Conservation (phyloP, 2,113 vertebrate genomes). For the Cheirogaleus medius region DNA sequence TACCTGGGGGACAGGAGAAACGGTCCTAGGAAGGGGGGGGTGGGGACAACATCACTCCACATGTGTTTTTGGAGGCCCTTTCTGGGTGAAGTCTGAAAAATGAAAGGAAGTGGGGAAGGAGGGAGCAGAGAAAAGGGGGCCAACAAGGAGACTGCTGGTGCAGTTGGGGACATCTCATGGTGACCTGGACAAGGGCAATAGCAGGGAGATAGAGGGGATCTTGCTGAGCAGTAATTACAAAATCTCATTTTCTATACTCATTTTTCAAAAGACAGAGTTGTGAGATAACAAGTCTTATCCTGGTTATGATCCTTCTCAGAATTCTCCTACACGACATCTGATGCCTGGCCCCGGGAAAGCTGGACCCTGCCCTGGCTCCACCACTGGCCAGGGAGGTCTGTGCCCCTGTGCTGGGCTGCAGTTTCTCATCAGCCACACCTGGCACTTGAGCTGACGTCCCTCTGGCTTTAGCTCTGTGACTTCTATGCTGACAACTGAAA, state of each 20-base stretch:
- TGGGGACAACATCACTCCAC: background rate
- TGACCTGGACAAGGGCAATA: fast-evolving
- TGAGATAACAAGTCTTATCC: background rate
- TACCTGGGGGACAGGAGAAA: no score
- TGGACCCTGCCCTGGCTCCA: fast-evolving
- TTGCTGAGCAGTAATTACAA: background rate
- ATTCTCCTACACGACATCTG: fast-evolving
- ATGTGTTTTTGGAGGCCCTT: background rate
- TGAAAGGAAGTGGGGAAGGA: background rate
- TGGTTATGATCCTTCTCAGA: background rate
- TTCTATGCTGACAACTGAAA: background rate
- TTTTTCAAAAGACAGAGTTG: background rate
- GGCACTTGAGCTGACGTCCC: background rate
- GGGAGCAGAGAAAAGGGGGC: background rate
- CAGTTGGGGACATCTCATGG: background rate
- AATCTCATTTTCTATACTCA: background rate
- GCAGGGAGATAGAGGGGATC: background rate
- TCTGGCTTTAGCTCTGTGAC: background rate
- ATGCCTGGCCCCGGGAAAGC: background rate
- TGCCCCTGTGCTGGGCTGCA: no score
- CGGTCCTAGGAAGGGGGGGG: fast-evolving
- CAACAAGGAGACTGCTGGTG: background rate
- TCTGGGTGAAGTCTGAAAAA: background rate
- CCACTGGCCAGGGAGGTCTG: fast-evolving
- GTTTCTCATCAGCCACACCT: background rate